These are phyloP conservation scores for Monarcha castaneiventris DNA, from an alignment of 2,113 vertebrate species.

Conservation along the genomic window DNA sequence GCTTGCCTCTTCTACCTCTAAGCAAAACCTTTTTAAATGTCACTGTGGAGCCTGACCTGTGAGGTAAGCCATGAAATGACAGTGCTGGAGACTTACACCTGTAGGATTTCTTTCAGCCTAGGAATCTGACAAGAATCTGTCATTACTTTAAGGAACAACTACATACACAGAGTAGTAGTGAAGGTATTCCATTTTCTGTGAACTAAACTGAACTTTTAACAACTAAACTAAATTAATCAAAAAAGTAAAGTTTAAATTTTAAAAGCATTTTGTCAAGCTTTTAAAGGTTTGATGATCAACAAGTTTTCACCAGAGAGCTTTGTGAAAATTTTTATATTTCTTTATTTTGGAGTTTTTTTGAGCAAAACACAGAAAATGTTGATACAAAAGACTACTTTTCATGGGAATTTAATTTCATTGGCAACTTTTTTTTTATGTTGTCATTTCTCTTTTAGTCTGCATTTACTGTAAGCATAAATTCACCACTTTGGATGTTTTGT, in stretches of 20 bases:
- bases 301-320: not conserved
- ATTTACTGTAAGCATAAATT: not conserved
- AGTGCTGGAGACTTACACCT: not conserved
- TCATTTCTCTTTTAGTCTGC: not conserved
- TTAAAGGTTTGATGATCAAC: not conserved
- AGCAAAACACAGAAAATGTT: not conserved
- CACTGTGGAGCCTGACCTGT: not conserved
- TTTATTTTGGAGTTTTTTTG: not conserved
- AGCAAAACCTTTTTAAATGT: not conserved
- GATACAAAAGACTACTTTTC: not conserved
- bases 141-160: not conserved
- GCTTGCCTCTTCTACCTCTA: not conserved
- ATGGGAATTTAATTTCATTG: not conserved
- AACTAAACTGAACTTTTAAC: no score
- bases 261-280: not conserved
- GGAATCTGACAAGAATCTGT: not conserved
- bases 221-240: not conserved
- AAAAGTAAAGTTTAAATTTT: not conserved
- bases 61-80: not conserved
- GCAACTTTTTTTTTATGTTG: not conserved
- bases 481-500: not conserved
- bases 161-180: not conserved
- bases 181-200: not conserved
- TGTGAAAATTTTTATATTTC: not conserved
- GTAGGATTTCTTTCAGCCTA: not conserved